A percentile compares a stretch with the other conserved stretches of the same genome.
Evolutionary conservation across 2,888 invertebrate genomes (phyloP).

Genomic region (Platycnemis pennipes): DNA sequence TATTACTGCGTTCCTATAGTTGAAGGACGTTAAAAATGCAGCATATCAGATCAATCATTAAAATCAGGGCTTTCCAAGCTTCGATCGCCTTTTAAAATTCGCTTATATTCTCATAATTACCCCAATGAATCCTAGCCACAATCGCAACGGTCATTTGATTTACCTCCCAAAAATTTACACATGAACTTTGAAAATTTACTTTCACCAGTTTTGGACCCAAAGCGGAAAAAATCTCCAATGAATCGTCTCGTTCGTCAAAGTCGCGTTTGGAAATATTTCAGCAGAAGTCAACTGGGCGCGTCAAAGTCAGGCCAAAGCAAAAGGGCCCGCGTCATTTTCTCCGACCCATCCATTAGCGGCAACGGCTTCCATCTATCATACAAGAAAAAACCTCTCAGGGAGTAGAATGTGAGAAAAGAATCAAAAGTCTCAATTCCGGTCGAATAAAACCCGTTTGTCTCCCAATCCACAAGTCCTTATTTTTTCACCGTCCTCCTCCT

Average conservation of each 20-base stretch:
- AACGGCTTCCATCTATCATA: neutral
- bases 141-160: no score
- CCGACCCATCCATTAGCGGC: neutral
- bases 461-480: neutral
- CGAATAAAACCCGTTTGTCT: neutral
- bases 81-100: no score
- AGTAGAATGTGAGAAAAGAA: neutral
- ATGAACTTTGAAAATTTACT: no score
- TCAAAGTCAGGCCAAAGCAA: neutral
- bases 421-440: neutral
- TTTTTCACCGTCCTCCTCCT: no score
- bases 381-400: neutral
- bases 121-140: no score
- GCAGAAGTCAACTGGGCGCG: neutral
- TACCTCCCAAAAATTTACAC: no score
- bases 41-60: no score
- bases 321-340: neutral
- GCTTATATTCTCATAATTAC: no score
- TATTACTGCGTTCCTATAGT: no score
- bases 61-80: no score
- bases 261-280: neutral
- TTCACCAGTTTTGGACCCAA: no score
- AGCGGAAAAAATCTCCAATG: neutral
- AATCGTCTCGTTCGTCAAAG: neutral
- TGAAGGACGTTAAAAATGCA: no score